Evolutionary conservation across 2,113 vertebrate genomes (phyloP).

Genomic region (Triplophysa siluroides): DNA sequence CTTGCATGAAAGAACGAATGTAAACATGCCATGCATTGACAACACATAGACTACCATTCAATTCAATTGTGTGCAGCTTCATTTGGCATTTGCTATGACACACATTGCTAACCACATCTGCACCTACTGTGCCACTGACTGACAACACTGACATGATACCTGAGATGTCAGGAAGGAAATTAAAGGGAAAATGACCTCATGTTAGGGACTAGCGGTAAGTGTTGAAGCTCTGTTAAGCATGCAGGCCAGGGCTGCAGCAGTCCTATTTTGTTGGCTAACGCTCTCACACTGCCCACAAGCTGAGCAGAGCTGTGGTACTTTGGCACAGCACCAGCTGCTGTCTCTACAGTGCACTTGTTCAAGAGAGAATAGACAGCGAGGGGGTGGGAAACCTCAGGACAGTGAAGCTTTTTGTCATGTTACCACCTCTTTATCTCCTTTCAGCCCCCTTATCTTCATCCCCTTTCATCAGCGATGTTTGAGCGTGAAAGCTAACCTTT

Average conservation of each 20-base stretch:
- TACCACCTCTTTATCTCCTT: conserved; percentile 9
- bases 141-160: conserved; percentile 11
- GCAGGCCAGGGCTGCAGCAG: neutral
- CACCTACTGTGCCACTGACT: neutral
- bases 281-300: conserved; percentile 25
- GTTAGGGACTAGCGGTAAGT: conserved; percentile 17
- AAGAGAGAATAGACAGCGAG: conserved; percentile 28
- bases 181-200: conserved; percentile 33
- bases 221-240: neutral
- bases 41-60: too few species aligned
- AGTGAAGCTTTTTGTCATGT: conserved; percentile 21
- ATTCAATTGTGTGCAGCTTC: neutral
- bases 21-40: too few species aligned
- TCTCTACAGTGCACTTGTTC: conserved; percentile 28
- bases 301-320: conserved; percentile 32
- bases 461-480: conserved; percentile 2
- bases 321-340: conserved; percentile 33
- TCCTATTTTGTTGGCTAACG: conserved; percentile 8
- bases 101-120: neutral
- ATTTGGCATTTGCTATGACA: neutral
- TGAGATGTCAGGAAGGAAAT: conserved; percentile 1
- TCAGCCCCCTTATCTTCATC: conserved; percentile 25
- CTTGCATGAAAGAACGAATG: too few species aligned
- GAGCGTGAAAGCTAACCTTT: conserved; percentile 33
- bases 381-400: conserved; percentile 39